phyloP scores from a whole-genome alignment of 2,888 invertebrate species.

The Netelia fuscicornis region DNA sequence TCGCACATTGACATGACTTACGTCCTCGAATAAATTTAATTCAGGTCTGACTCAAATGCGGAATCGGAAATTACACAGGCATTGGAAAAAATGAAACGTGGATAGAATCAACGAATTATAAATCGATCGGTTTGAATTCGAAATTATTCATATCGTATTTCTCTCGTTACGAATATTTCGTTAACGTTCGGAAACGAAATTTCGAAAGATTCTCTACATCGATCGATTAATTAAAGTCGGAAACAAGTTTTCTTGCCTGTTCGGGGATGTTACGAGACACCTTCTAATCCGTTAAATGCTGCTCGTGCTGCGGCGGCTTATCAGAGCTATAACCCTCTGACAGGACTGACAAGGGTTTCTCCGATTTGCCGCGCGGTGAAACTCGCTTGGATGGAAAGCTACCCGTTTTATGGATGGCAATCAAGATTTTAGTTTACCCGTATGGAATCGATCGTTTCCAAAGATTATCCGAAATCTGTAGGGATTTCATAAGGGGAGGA shows the following conservation, averaged over 20 bases:
- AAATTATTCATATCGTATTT: not conserved
- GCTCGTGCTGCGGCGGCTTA: not conserved
- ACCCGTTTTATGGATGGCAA: not conserved
- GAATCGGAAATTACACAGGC: not conserved
- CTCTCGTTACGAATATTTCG: too few species aligned
- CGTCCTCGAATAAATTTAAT: constrained; percentile 4
- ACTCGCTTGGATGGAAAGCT: constrained; percentile 26
- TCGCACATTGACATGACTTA: constrained; percentile 1
- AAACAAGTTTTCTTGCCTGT: too few species aligned
- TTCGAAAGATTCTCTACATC: too few species aligned
- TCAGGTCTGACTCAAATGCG: not conserved
- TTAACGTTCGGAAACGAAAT: too few species aligned
- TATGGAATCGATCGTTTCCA: constrained; percentile 7
- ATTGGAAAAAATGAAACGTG: not conserved
- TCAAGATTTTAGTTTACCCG: not conserved
- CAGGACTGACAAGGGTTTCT: constrained; percentile 30
- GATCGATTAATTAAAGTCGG: too few species aligned
- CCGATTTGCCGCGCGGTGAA: constrained; percentile 23
- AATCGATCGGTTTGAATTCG: not conserved
- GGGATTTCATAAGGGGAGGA: too few species aligned
- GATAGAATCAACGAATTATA: not conserved
- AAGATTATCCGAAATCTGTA: too few species aligned
- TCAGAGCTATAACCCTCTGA: constrained; percentile 21
- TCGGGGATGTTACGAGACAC: not conserved
- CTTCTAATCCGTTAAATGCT: not conserved